Conservation (phyloP, 2,113 vertebrate species). For the Macaca nemestrina region DNA sequence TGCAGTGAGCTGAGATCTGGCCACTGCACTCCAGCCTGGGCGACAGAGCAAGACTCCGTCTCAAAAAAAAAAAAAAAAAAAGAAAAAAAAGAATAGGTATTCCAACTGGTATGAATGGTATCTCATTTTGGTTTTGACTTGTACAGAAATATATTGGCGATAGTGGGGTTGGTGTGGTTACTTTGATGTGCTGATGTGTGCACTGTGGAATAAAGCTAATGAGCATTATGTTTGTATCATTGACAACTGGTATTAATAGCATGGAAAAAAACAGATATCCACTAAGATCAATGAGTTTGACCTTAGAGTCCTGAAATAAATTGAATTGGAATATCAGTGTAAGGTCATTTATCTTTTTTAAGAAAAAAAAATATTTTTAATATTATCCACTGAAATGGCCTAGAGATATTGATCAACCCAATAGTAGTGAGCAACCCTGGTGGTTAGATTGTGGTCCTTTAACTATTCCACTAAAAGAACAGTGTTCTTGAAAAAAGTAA, state of each 20-base stretch:
- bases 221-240: background rate
- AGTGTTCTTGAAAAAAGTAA: background rate
- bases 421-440: background rate
- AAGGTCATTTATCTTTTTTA: background rate
- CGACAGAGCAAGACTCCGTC: too few species aligned
- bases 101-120: too few species aligned
- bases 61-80: too few species aligned
- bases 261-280: background rate
- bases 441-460: background rate
- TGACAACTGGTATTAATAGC: background rate
- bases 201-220: background rate
- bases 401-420: background rate
- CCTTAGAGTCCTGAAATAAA: background rate
- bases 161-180: background rate
- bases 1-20: too few species aligned
- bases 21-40: too few species aligned
- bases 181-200: background rate
- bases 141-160: background rate
- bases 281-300: background rate
- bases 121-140: too few species aligned
- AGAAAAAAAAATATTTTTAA: background rate
- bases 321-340: background rate
- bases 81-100: too few species aligned
- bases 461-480: constrained; percentile 4
- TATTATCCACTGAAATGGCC: background rate